These are phyloP conservation scores for Aphelocoma californica DNA, from an alignment of 2,797 vertebrate genomes.

Conservation along the genomic window DNA sequence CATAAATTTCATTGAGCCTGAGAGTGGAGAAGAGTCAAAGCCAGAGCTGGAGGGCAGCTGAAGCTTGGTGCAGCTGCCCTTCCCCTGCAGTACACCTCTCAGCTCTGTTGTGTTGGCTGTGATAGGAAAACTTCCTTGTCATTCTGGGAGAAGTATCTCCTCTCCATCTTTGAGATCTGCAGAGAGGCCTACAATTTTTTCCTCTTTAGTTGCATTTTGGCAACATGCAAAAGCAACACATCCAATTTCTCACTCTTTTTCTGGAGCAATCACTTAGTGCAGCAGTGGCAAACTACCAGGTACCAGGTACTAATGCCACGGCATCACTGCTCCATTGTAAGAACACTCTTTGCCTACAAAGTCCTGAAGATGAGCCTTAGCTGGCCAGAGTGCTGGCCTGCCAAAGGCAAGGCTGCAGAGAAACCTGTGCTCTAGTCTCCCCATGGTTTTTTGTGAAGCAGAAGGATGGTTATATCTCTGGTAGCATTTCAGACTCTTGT, in stretches of 20 bases:
- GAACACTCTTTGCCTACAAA: not conserved
- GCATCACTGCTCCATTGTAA: not conserved
- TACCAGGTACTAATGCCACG: not conserved
- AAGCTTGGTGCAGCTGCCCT: not conserved
- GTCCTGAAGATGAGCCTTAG: not conserved
- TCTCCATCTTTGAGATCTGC: not conserved
- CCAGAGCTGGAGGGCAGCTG: not conserved
- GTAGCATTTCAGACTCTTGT: not conserved
- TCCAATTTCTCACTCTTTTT: not conserved
- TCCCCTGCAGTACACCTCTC: not conserved
- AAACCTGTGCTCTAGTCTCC: not conserved
- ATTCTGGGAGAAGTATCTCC: not conserved
- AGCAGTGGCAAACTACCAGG: not conserved
- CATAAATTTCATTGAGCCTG: not conserved
- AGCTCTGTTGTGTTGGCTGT: accelerated
- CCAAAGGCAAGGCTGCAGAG: not conserved
- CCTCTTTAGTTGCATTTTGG: not conserved
- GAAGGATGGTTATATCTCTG: not conserved
- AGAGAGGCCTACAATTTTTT: not conserved
- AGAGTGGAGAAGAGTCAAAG: not conserved
- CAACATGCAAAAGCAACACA: accelerated
- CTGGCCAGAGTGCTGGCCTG: not conserved
- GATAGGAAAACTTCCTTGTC: not conserved
- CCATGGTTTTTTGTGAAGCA: not conserved
- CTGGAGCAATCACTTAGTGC: not conserved